phyloP scores from a whole-genome alignment of 1,140 invertebrate species.

The Oedothorax gibbosus region DNA sequence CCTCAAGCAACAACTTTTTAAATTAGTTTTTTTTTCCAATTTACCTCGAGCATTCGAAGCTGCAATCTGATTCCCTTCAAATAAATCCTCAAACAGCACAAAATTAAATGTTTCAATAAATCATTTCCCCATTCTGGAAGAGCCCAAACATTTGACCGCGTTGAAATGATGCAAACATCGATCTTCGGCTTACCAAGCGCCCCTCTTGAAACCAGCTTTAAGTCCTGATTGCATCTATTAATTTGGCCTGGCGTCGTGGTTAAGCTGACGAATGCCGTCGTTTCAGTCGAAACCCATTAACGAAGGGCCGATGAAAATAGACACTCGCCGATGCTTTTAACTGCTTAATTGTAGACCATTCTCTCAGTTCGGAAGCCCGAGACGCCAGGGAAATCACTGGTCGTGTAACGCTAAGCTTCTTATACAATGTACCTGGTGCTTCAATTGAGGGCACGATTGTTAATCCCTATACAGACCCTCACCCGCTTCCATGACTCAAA shows the following conservation, averaged over 20 bases:
- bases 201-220: background rate
- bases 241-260: slow-evolving; percentile 42
- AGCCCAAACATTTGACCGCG: background rate
- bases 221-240: slow-evolving; percentile 54
- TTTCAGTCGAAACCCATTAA: slow-evolving; percentile 41
- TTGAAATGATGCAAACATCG: slow-evolving; percentile 8
- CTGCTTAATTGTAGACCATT: slow-evolving; percentile 57
- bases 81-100: background rate
- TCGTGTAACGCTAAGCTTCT: slow-evolving; percentile 45
- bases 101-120: background rate
- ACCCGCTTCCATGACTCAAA: slow-evolving; percentile 52
- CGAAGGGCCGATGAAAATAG: slow-evolving; percentile 49
- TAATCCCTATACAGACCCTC: slow-evolving; percentile 58
- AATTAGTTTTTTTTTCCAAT: background rate
- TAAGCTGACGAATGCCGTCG: slow-evolving; percentile 37
- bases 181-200: slow-evolving; percentile 7
- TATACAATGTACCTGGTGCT: slow-evolving; percentile 52
- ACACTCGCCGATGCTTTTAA: slow-evolving; percentile 57
- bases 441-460: slow-evolving; percentile 50
- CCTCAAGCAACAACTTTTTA: background rate
- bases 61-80: background rate
- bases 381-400: slow-evolving; percentile 53
- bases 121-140: background rate
- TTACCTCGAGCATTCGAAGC: background rate
- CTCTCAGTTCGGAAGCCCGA: background rate